Conservation (phyloP, 2,113 vertebrate species). For the Tursiops truncatus region DNA sequence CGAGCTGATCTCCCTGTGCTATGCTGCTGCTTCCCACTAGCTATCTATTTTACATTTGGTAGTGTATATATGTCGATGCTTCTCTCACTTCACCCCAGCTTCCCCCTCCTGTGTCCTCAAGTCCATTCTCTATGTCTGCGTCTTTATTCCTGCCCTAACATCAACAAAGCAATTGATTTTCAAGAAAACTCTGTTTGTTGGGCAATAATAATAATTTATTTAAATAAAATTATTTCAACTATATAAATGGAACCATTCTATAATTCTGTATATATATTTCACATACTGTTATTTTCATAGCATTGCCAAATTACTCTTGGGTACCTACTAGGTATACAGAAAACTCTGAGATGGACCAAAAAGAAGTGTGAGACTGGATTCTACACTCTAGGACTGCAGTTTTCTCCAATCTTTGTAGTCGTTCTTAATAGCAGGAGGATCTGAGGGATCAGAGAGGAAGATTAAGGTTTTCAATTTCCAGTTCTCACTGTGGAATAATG, state of each 20-base stretch:
- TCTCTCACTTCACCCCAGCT: no score
- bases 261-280: not conserved
- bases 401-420: not conserved
- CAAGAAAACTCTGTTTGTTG: not conserved
- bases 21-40: no score
- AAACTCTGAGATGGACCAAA: not conserved
- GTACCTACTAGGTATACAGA: not conserved
- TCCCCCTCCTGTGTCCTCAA: no score
- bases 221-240: not conserved
- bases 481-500: not conserved
- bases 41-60: no score
- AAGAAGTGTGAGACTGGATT: not conserved
- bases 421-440: not conserved
- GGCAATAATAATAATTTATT: not conserved
- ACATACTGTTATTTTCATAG: not conserved
- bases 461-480: not conserved
- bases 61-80: no score
- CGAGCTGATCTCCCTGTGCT: no score
- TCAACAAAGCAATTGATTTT: conserved; percentile 42
- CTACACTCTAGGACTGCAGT: not conserved
- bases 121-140: no score
- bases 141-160: not conserved
- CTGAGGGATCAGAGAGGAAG: not conserved
- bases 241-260: not conserved
- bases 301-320: not conserved